Base-by-base conservation (phyloP, 2,888 invertebrate species). In the Apotomis capreana region DNA sequence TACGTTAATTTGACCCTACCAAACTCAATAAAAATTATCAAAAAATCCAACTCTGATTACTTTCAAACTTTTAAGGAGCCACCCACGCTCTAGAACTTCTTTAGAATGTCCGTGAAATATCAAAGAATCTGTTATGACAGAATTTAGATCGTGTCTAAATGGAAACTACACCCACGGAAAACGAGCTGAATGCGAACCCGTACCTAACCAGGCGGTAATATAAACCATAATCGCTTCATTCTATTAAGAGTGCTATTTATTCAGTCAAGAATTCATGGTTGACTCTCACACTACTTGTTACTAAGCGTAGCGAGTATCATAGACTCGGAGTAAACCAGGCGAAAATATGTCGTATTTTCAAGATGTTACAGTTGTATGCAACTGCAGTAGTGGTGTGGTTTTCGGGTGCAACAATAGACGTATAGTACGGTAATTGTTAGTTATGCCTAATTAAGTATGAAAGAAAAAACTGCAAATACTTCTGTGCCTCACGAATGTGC, bases 181-280 rank as follows among this genome's bases (percentile, higher is more conserved):
- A 63, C 15, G 44, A 52, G 26, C n/a, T 59, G 5, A 44, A 52
- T 51, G 26, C 37, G 8, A 63, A 62, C 63, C 55, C 2, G 40
- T 26, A 57, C 57, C 57, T 52, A 58, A 64, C 58, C n/a, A 8
- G 52, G 69, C 58, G 44, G 40, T 26, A 44, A 65, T 70, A 70
- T 49, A 54, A 37, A 26, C 70, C 54, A 65, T 65, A 60, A 60
- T 65, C 12, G 54, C 36, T 10, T 59, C 36, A 52, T 9, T 59
- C 8, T 13, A 62, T 55, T 44, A 64, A 9, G 26, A 15, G n/a
- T 12, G 51, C 51, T 58, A 60, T 46, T 57, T 68, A 54, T 60
- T 59, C 59, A 70, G 54, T 13, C 60, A 65, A 70, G 65, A 65
- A 65, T 60, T 70, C 65, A 70, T 63, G 44, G 51, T 60, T 65